Conservation (phyloP, 2,113 vertebrate species). For the Labrus mixtus region DNA sequence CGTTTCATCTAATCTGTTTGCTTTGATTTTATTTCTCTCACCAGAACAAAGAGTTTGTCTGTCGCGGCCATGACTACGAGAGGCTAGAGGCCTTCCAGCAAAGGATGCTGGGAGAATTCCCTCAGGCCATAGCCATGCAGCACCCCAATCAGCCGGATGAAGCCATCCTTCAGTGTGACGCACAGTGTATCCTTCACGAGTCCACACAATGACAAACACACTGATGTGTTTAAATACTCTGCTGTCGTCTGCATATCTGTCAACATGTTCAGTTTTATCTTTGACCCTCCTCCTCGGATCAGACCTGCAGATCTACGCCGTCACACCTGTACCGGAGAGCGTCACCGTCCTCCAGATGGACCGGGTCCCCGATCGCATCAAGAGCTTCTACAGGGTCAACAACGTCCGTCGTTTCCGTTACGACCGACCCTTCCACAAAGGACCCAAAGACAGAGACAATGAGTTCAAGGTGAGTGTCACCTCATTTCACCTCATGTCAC, state of each 20-base stretch:
- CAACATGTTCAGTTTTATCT: conserved; percentile 16
- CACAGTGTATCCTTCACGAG: conserved; percentile 94
- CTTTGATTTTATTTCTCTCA: conserved; percentile 2
- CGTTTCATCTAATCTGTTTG: not conserved
- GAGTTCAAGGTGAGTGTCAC: conserved; percentile 92
- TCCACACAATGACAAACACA: no score
- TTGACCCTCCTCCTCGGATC: conserved; percentile 56
- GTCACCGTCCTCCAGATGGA: conserved; percentile 93
- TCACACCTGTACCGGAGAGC: conserved; percentile 93
- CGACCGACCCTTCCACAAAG: conserved; percentile 97
- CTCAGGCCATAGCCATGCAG: conserved; percentile 98
- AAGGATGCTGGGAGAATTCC: conserved; percentile 98
- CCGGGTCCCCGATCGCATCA: conserved; percentile 95
- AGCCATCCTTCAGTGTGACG: conserved; percentile 93
- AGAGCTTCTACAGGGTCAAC: conserved; percentile 98
- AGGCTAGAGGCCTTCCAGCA: conserved; percentile 98
- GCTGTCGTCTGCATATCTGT: not conserved
- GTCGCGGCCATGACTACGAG: conserved; percentile 97
- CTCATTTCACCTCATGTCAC: no score
- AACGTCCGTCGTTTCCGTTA: conserved; percentile 97
- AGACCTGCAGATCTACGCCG: conserved; percentile 94
- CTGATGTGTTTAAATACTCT: no score
- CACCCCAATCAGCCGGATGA: conserved; percentile 98
- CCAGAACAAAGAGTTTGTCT: conserved; percentile 99
- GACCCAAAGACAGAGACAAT: conserved; percentile 95